These are phyloP conservation scores for Carassius auratus DNA, from an alignment of 2,113 vertebrate species.

Conservation along the genomic window DNA sequence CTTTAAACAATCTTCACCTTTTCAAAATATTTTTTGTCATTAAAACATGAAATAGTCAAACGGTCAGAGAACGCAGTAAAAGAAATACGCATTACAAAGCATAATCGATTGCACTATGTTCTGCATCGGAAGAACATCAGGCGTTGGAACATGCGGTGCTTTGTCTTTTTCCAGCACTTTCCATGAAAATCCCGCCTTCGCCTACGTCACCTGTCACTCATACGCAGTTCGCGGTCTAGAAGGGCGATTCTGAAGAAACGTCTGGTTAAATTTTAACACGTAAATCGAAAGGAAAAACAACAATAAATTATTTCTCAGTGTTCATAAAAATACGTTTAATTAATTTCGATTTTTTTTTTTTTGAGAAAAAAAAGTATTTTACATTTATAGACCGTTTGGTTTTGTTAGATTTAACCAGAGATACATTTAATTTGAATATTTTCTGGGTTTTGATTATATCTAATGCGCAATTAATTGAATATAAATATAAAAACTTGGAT, in stretches of 20 bases:
- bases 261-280: neutral
- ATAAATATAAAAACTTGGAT: neutral
- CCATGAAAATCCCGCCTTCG: constrained; percentile 71
- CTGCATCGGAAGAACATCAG: constrained; percentile 66
- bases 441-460: neutral
- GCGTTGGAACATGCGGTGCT: constrained; percentile 56
- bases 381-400: neutral
- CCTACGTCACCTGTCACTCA: constrained; percentile 73
- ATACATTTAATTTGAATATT: neutral
- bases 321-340: neutral
- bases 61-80: neutral
- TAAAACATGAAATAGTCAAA: neutral
- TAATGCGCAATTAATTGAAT: neutral
- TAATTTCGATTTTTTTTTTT: neutral
- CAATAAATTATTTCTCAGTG: neutral
- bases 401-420: neutral
- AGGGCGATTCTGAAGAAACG: neutral
- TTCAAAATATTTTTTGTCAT: neutral
- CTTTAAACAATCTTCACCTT: neutral
- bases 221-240: constrained; percentile 47
- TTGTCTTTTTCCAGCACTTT: constrained; percentile 80
- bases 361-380: too few relatives aligned
- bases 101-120: constrained; percentile 57
- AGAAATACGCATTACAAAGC: neutral
- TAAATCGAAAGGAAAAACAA: neutral